These are phyloP conservation scores for Serilophus lunatus DNA, from an alignment of 2,113 vertebrate genomes.

Conservation along the genomic window DNA sequence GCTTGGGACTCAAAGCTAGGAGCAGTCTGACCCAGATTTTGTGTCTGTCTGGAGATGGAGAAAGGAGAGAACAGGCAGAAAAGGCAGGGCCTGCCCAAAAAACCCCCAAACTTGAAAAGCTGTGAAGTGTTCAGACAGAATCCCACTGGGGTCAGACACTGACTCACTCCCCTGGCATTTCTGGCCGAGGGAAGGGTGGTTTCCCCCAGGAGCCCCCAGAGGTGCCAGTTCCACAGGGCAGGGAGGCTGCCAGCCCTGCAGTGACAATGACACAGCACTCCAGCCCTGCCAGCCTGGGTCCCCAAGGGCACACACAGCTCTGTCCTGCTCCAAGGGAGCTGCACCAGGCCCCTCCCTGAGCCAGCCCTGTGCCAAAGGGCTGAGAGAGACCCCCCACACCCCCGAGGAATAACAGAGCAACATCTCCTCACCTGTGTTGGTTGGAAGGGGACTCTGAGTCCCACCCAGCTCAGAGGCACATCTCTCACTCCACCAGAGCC, in stretches of 20 bases:
- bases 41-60: not conserved
- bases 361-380: not conserved
- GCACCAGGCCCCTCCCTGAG: rapidly evolving
- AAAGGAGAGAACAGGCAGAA: not conserved
- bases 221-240: not conserved
- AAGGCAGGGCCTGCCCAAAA: not conserved
- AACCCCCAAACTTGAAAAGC: not conserved
- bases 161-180: rapidly evolving
- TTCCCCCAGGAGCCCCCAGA: rapidly evolving
- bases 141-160: rapidly evolving
- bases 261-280: not conserved
- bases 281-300: not conserved
- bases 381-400: rapidly evolving
- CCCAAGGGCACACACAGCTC: rapidly evolving
- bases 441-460: not conserved
- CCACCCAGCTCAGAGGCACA: rapidly evolving
- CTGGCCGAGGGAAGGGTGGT: not conserved
- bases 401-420: rapidly evolving
- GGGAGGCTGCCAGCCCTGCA: not conserved
- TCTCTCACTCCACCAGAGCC: not conserved
- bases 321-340: rapidly evolving
- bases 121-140: rapidly evolving
- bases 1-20: not conserved
- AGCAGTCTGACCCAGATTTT: not conserved
- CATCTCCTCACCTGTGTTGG: rapidly evolving